Conservation (phyloP, 2,113 vertebrate genomes). For the Capreolus pygargus region DNA sequence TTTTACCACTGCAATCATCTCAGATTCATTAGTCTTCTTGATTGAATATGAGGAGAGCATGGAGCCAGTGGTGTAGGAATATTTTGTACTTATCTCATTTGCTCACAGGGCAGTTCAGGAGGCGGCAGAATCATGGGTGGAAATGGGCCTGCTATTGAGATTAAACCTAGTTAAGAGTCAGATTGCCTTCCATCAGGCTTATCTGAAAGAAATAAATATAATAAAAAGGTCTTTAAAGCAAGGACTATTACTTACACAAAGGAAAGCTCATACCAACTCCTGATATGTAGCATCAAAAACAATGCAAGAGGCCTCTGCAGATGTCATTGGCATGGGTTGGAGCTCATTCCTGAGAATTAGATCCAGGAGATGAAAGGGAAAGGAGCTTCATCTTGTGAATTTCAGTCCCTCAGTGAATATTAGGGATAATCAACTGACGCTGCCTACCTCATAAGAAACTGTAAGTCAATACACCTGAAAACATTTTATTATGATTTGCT, state of each 20-base stretch:
- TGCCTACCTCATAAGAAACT: background rate
- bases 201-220: background rate
- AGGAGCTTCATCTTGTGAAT: background rate
- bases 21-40: conserved; percentile 75
- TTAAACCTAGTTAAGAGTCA: background rate
- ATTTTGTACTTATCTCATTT: conserved; percentile 69
- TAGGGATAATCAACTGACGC: background rate
- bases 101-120: background rate
- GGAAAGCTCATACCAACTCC: background rate
- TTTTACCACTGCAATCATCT: conserved; percentile 76
- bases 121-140: background rate
- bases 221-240: background rate
- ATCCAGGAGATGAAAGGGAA: background rate
- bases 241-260: background rate
- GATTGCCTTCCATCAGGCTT: background rate
- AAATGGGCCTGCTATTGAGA: background rate
- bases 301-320: background rate
- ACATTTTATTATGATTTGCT: background rate
- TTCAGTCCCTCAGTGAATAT: background rate
- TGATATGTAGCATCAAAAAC: background rate
- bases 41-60: conserved; percentile 67
- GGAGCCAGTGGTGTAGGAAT: conserved; percentile 1
- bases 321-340: accelerated
- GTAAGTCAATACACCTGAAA: background rate
- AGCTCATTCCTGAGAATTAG: background rate